These are phyloP conservation scores for Turritopsis dohrnii DNA, from an alignment of 30 jellyfish, hydroid and myxozoan genomes.

Conservation along the genomic window DNA sequence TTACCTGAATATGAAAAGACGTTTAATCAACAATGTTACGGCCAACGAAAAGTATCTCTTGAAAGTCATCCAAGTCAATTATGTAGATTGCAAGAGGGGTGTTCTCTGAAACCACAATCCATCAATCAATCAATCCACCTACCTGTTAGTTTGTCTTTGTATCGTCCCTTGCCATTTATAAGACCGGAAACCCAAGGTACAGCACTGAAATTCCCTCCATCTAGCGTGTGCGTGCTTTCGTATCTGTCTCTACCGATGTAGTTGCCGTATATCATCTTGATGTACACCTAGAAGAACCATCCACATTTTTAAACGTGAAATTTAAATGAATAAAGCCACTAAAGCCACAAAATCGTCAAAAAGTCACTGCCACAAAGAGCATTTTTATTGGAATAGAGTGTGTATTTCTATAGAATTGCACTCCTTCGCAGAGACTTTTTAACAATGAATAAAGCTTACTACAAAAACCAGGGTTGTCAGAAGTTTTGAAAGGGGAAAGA, in stretches of 20 bases:
- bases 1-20: constrained; percentile 33
- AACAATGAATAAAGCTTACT: too few relatives aligned
- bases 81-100: neutral
- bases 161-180: constrained; percentile 49
- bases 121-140: neutral
- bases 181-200: constrained; percentile 61
- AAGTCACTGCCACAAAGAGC: too few relatives aligned
- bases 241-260: constrained; percentile 67
- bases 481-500: too few relatives aligned
- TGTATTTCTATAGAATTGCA: too few relatives aligned
- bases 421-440: too few relatives aligned
- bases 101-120: neutral
- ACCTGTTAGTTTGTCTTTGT: constrained; percentile 48
- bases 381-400: too few relatives aligned
- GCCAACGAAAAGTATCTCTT: neutral
- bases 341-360: too few relatives aligned
- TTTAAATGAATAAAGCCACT: too few relatives aligned
- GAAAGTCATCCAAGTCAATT: neutral
- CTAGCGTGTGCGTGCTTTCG: constrained; percentile 76
- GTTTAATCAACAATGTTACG: too few relatives aligned
- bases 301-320: neutral
- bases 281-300: constrained; percentile 56
- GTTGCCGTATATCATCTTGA: constrained; percentile 84
- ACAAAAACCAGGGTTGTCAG: too few relatives aligned
- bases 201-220: constrained; percentile 84